Base-by-base conservation (phyloP, 2,888 invertebrate genomes). In the Agrypnus murinus region DNA sequence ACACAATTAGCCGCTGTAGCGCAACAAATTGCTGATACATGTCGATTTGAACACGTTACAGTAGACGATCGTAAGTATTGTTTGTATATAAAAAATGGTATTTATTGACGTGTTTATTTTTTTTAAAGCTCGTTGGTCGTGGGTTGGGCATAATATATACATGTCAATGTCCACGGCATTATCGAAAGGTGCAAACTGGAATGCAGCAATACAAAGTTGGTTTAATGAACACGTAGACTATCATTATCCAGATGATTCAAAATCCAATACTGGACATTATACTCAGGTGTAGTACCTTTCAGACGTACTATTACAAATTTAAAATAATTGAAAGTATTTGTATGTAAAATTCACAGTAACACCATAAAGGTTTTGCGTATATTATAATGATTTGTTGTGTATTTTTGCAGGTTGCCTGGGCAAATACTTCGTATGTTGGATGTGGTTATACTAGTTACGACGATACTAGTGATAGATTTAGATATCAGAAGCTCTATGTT, bases 401-500 rank as follows among this genome's bases (percentile, higher is more conserved):
- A 25, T 25, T 25, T 3, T 25, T n/a, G n/a, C 83, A 95, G 93
- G 87, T 95, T 82, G 91, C 95, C 64, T 95, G 95, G 95, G 92
- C 93, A 66, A 91, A 92, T 82, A 93, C 94, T 19, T 91, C 91
- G 80, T 88, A 92, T 75, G 89, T 95, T 65, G 95, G 95, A 67
- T 95, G 95, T 82, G 95, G 95, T 32, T 95, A 89, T 82, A 89
- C 93, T 0, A 92, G 91, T 85, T 95, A 92, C 86, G 14, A 46
- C 46, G 17, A 31, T 10, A 90, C 92, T 80, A 92, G 93, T 77
- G 25, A 25, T 25, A 88, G 89, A 2, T 92, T 92, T 84, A 92
- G 57, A 31, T 71, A 70, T 34, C 55, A 92, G 77, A 93, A 93
- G 84, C 88, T 93, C 68, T 94, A 93, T 85, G 92, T 94, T 59